These are phyloP conservation scores for Synanthedon myopaeformis DNA, from an alignment of 2,888 invertebrate genomes.

Conservation along the genomic window DNA sequence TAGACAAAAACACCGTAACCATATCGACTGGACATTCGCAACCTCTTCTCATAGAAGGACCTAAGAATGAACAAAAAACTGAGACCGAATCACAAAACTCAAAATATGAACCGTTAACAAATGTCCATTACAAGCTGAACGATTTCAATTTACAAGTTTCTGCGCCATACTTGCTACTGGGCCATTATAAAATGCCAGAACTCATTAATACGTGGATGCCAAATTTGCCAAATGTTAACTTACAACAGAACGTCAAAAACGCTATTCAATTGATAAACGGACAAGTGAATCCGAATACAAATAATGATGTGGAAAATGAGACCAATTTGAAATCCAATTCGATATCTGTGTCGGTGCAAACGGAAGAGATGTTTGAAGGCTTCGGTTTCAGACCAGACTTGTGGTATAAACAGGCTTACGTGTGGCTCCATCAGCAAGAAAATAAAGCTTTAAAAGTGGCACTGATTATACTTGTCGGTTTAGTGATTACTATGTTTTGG, in stretches of 20 bases:
- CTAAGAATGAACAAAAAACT: slow-evolving; percentile 27
- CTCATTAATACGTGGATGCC: slow-evolving; percentile 62
- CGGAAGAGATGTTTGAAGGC: slow-evolving; percentile 65
- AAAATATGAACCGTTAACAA: slow-evolving; percentile 61
- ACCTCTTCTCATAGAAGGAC: slow-evolving; percentile 81
- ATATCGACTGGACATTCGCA: slow-evolving; percentile 79
- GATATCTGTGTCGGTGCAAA: slow-evolving; percentile 69
- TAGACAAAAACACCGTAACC: slow-evolving; percentile 90
- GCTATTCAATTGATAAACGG: slow-evolving; percentile 51
- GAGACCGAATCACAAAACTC: slow-evolving; percentile 26
- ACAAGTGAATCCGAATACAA: slow-evolving; percentile 36
- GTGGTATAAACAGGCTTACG: slow-evolving; percentile 55
- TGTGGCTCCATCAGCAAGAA: slow-evolving; percentile 81
- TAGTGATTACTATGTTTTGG: slow-evolving; percentile 80
- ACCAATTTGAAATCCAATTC: slow-evolving; percentile 51
- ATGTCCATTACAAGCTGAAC: slow-evolving; percentile 55
- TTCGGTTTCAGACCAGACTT: slow-evolving; percentile 42
- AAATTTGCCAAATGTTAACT: slow-evolving; percentile 40
- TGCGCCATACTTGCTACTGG: slow-evolving; percentile 64
- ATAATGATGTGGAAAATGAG: slow-evolving; percentile 53
- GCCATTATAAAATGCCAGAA: slow-evolving; percentile 80
- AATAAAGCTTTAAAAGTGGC: slow-evolving; percentile 79
- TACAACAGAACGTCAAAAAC: slow-evolving; percentile 27
- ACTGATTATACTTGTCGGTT: slow-evolving; percentile 75
- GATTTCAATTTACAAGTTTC: slow-evolving; percentile 53